Conservation (phyloP, 2,888 invertebrate genomes). For the Cacoxenus indagator region DNA sequence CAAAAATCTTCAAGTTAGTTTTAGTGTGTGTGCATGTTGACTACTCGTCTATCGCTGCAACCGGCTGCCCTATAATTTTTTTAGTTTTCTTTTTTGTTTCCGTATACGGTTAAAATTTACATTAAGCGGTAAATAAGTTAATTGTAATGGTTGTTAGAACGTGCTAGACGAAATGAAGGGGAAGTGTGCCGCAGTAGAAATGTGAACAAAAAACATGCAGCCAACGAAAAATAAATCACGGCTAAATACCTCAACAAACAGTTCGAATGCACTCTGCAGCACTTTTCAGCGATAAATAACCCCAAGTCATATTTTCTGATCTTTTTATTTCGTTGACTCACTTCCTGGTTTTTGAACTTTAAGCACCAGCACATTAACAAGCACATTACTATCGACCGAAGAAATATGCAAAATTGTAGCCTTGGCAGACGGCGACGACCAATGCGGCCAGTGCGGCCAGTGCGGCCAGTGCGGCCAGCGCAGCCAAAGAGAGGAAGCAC, state of each 20-base stretch:
- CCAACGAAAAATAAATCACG: conserved; percentile 49
- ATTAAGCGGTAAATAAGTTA: conserved; percentile 5
- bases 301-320: conserved; percentile 55
- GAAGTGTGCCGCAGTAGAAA: too few relatives aligned
- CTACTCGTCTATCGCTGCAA: not conserved
- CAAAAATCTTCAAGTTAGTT: conserved; percentile 1
- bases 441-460: conserved; percentile 31
- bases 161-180: not conserved
- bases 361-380: conserved; percentile 54
- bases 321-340: conserved; percentile 49
- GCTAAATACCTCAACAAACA: conserved; percentile 57
- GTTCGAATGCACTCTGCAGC: conserved; percentile 61
- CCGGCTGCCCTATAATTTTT: conserved; percentile 3
- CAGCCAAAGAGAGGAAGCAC: not conserved
- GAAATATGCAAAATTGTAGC: conserved; percentile 60
- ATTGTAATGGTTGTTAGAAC: conserved; percentile 12
- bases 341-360: conserved; percentile 61
- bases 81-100: not conserved
- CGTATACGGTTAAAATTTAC: conserved; percentile 7
- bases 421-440: conserved; percentile 11
- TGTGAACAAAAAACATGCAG: not conserved
- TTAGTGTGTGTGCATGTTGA: not conserved
- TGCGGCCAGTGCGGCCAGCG: conserved; percentile 29
- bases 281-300: conserved; percentile 60
- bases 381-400: conserved; percentile 57